phyloP scores from a whole-genome alignment of 2,888 invertebrate genomes.

The Aphidius colemani region DNA sequence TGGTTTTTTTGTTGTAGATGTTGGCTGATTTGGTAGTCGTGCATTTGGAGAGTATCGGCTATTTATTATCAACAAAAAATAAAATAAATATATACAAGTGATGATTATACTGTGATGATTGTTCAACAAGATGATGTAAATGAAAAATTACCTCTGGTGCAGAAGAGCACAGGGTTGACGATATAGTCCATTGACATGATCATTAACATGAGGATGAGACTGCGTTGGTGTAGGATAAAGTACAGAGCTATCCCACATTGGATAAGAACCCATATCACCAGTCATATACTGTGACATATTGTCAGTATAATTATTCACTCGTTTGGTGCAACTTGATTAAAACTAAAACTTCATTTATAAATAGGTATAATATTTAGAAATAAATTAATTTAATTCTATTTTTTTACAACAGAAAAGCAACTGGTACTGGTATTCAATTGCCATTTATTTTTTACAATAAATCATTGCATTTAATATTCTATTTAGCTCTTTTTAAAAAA shows the following conservation, averaged over 20 bases:
- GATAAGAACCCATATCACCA: constrained; percentile 52
- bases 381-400: background rate
- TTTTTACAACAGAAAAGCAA: background rate
- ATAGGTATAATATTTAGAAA: background rate
- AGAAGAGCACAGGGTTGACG: constrained; percentile 56
- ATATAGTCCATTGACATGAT: constrained; percentile 54
- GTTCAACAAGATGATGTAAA: background rate
- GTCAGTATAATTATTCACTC: constrained; percentile 26
- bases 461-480: constrained; percentile 59
- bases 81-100: constrained; percentile 9
- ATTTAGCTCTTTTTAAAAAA: no score
- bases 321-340: constrained; percentile 14
- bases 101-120: background rate
- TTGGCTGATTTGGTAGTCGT: constrained; percentile 51
- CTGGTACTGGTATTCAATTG: constrained; percentile 51
- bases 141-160: constrained; percentile 51
- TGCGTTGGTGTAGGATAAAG: constrained; percentile 51
- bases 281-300: constrained; percentile 56
- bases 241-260: constrained; percentile 58
- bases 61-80: constrained; percentile 16
- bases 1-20: constrained; percentile 71
- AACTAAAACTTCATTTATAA: background rate
- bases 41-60: constrained; percentile 56
- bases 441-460: constrained; percentile 58
- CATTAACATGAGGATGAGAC: constrained; percentile 50